Percentiles rank a stretch among this genome's conserved stretches.
Evolutionary conservation across 2,797 vertebrate genomes (phyloP).

Genomic region (Falco rusticolus): DNA sequence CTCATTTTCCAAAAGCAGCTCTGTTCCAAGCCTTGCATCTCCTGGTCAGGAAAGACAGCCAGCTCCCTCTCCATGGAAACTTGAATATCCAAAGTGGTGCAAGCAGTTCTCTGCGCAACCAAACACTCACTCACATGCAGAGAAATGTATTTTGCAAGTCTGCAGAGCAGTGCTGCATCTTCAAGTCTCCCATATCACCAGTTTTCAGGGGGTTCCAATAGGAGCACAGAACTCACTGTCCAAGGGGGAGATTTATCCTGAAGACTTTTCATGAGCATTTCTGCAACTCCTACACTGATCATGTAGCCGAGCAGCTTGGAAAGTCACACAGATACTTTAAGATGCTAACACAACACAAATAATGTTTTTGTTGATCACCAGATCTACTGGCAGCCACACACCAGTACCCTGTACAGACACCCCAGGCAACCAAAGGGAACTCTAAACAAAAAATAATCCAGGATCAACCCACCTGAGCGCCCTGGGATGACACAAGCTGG

Average conservation of each 20-base stretch:
- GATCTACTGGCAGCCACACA: neutral
- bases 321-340: neutral
- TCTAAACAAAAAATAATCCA: neutral
- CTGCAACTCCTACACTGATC: neutral
- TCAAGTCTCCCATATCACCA: neutral
- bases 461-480: neutral
- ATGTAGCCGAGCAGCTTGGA: rapidly evolving
- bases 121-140: neutral
- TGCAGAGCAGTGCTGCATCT: neutral
- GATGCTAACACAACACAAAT: neutral
- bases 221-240: neutral
- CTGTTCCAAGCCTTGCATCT: neutral
- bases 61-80: conserved; percentile 37
- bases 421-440: neutral
- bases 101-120: neutral
- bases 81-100: neutral
- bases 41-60: neutral
- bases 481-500: neutral
- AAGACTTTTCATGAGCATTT: neutral
- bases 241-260: neutral
- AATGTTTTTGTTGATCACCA: neutral
- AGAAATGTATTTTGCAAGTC: neutral
- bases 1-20: neutral
- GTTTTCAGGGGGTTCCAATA: neutral
- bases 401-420: neutral